phyloP scores from a whole-genome alignment of 2,888 invertebrate genomes.

The Phlogophora meticulosa region DNA sequence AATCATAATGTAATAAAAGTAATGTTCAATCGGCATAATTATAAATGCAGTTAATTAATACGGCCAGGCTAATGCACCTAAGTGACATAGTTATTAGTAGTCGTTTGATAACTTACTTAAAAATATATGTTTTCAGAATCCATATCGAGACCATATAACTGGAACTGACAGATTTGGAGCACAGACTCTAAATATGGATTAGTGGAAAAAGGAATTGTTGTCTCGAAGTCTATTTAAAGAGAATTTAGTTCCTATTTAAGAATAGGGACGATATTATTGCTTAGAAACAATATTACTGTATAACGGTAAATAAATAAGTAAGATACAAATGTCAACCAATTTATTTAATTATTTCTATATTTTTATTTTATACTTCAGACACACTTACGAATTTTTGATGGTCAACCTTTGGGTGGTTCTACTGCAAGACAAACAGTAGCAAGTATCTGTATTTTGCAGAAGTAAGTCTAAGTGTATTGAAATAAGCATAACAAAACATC shows the following conservation, averaged over 20 bases:
- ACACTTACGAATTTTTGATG: too few relatives aligned
- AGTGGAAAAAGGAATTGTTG: background rate
- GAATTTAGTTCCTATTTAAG: background rate
- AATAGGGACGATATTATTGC: background rate
- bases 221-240: background rate
- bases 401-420: too few relatives aligned
- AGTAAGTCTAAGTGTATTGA: background rate
- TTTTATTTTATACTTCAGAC: too few relatives aligned
- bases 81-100: background rate
- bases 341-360: too few relatives aligned
- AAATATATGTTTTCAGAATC: constrained; percentile 3
- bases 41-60: too few relatives aligned
- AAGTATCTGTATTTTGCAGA: background rate
- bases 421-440: too few relatives aligned
- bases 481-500: too few relatives aligned
- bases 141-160: constrained; percentile 14
- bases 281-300: too few relatives aligned
- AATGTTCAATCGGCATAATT: too few relatives aligned
- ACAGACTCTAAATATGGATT: constrained; percentile 26
- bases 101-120: background rate
- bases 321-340: background rate
- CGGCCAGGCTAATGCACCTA: too few relatives aligned
- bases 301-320: background rate
- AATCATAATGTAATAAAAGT: too few relatives aligned
- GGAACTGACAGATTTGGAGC: constrained; percentile 47